Conservation (phyloP, 2,888 invertebrate species). For the Caprella mutica region DNA sequence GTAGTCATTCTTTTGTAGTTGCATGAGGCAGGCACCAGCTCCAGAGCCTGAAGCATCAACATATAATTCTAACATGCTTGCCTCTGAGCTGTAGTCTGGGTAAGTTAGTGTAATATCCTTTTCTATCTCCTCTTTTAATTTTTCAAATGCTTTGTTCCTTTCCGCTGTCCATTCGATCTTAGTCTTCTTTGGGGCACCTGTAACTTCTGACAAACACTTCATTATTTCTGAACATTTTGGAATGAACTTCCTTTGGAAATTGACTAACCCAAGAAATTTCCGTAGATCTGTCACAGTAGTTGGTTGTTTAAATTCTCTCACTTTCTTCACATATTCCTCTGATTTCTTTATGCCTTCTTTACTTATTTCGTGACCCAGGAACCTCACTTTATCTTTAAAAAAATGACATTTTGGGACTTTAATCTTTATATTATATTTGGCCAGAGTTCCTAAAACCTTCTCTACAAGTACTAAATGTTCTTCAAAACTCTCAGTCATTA, state of each 20-base stretch:
- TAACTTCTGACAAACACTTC: background rate
- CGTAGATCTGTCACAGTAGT: background rate
- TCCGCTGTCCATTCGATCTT: background rate
- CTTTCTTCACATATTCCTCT: background rate
- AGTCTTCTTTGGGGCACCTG: background rate
- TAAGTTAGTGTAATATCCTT: background rate
- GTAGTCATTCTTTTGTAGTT: background rate
- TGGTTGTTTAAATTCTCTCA: background rate
- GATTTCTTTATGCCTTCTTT: background rate
- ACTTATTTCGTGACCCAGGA: background rate
- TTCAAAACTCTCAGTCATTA: background rate
- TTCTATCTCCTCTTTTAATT: background rate
- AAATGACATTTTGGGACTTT: background rate
- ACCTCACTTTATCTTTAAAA: background rate
- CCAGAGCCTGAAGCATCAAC: background rate
- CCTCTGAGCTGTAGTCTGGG: background rate
- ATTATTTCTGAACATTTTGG: background rate
- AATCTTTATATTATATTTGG: background rate
- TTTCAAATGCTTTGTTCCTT: background rate
- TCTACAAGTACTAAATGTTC: background rate
- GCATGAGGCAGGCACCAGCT: background rate
- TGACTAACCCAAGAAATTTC: background rate
- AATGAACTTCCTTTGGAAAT: background rate
- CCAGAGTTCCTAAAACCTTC: background rate
- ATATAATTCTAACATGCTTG: background rate